phyloP scores from a whole-genome alignment of 2,113 vertebrate species.

The Coregonus clupeaformis region DNA sequence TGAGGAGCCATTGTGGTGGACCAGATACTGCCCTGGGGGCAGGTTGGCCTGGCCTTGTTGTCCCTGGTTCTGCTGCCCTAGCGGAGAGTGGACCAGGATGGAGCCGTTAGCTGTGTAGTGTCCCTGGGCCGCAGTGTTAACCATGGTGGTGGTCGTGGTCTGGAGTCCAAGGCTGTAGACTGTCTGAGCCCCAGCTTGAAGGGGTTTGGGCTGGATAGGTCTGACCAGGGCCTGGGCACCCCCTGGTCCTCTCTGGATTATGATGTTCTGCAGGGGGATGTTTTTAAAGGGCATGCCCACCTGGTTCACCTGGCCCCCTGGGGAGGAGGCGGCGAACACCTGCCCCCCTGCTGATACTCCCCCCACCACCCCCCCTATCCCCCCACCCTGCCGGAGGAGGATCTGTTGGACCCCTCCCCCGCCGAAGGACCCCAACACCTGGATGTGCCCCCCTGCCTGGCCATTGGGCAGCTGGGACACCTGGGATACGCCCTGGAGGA shows the following conservation, averaged over 20 bases:
- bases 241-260: slow-evolving; percentile 92
- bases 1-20: slow-evolving; percentile 82
- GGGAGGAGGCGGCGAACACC: slow-evolving; percentile 80
- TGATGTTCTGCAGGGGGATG: slow-evolving; percentile 95
- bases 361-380: slow-evolving; percentile 56
- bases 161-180: slow-evolving; percentile 84
- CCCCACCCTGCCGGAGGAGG: slow-evolving; percentile 81
- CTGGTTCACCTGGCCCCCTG: slow-evolving; percentile 76
- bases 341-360: slow-evolving; percentile 59
- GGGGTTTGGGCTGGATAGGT: slow-evolving; percentile 95
- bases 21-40: slow-evolving; percentile 86
- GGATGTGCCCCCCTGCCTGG: slow-evolving; percentile 88
- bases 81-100: slow-evolving; percentile 73
- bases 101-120: slow-evolving; percentile 69
- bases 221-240: slow-evolving; percentile 77
- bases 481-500: slow-evolving; percentile 81
- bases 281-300: slow-evolving; percentile 93
- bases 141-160: slow-evolving; percentile 68
- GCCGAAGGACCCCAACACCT: slow-evolving; percentile 90
- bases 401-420: slow-evolving; percentile 90
- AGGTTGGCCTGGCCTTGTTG: slow-evolving; percentile 74
- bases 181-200: slow-evolving; percentile 86
- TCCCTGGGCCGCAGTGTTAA: slow-evolving; percentile 71
- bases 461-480: slow-evolving; percentile 86
- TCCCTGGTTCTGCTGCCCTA: slow-evolving; percentile 35